Percentiles rank a stretch among this genome's conserved stretches.
phyloP scores from a whole-genome alignment of 1,140 invertebrate species.

The Delia radicum region DNA sequence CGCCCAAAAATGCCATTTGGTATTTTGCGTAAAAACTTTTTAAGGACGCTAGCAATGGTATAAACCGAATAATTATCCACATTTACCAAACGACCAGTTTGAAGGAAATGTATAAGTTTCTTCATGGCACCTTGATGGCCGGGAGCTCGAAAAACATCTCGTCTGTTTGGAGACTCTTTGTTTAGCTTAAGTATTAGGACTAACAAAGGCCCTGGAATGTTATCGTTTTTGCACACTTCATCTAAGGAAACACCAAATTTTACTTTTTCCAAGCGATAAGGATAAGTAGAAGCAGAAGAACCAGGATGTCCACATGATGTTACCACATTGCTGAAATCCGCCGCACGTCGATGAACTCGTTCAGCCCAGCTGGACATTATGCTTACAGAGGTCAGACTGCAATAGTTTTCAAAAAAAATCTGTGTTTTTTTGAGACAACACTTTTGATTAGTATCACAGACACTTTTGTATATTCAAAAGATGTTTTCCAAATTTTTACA shows the following conservation, averaged over 20 bases:
- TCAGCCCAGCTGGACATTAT: conserved; percentile 86
- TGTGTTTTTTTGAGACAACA: background rate
- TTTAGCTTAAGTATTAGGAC: conserved; percentile 91
- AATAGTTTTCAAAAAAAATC: too few species aligned
- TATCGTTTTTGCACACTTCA: conserved; percentile 90
- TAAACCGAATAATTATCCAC: conserved; percentile 97
- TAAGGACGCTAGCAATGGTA: conserved; percentile 96
- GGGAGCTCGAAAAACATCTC: conserved; percentile 92
- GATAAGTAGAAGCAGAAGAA: conserved; percentile 62
- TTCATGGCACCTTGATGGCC: conserved; percentile 95
- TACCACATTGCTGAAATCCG: conserved; percentile 84
- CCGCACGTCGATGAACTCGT: conserved; percentile 83
- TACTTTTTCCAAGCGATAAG: conserved; percentile 85
- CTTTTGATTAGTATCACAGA: background rate
- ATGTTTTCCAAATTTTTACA: background rate
- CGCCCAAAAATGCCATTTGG: conserved; percentile 93
- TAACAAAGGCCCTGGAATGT: conserved; percentile 86
- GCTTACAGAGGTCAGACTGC: too few species aligned
- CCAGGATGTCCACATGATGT: conserved; percentile 80
- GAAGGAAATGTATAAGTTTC: conserved; percentile 91
- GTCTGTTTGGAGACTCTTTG: conserved; percentile 88
- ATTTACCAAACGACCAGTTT: conserved; percentile 94
- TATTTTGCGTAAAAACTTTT: conserved; percentile 96
- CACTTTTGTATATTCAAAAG: background rate
- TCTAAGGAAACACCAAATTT: conserved; percentile 88